These are phyloP conservation scores for Acanthoscelides obtectus DNA, from an alignment of 2,888 invertebrate species.

Conservation along the genomic window DNA sequence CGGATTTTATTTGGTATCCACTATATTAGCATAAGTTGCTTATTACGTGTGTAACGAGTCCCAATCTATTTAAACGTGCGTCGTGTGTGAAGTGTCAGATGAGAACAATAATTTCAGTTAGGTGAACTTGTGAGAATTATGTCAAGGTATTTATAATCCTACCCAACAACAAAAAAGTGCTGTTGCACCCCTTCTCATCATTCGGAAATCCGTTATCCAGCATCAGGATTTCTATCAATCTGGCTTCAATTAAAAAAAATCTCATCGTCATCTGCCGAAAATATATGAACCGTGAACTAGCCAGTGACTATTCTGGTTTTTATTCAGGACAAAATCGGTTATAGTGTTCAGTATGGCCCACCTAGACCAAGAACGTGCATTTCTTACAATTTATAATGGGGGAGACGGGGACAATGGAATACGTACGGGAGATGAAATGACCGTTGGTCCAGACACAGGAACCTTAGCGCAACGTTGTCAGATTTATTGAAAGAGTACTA, in stretches of 20 bases:
- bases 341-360: conserved; percentile 26
- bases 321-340: conserved; percentile 25
- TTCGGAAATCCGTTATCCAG: neutral
- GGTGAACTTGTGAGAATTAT: no score
- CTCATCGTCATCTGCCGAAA: neutral
- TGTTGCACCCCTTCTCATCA: no score
- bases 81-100: no score
- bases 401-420: conserved; percentile 31
- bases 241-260: neutral
- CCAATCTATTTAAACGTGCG: no score
- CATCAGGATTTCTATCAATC: neutral
- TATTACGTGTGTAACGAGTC: no score
- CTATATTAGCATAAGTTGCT: no score
- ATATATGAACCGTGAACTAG: neutral
- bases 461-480: neutral
- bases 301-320: conserved; percentile 19
- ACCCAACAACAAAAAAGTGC: neutral
- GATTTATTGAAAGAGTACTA: neutral
- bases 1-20: no score
- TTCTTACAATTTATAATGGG: conserved; percentile 15
- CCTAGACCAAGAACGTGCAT: conserved; percentile 25
- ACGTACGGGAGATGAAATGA: conserved; percentile 19
- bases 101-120: no score
- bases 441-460: conserved; percentile 27
- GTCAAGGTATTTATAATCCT: neutral